Evolutionary conservation across 2,113 vertebrate species (phyloP), one percentile per base, ranked within the genome.

Genomic region (Phainopepla nitens): DNA sequence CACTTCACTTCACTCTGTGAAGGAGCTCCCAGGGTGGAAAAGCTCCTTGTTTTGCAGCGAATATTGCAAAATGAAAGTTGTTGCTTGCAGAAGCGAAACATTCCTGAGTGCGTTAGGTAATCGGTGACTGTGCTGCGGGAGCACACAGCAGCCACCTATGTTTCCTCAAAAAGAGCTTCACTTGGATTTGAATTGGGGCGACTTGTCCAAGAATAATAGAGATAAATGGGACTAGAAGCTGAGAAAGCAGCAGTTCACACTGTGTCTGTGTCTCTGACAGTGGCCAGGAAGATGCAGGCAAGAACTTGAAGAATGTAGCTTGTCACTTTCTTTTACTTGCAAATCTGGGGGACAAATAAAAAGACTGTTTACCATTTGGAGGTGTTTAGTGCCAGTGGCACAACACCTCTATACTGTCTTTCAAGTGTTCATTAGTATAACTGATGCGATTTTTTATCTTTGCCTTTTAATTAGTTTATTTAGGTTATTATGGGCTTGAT

Each of bases 31-130:
- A 15, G 80, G 56, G 36, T 83, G 72, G 68, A 15, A 56, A 87
- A 90, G 18, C 41, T 82, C 27, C 71, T 42, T 28, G 39, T 78
- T 93, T 90, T 56, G 44, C 60, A 13, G 53, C 1, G 54, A 66
- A 50, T 87, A 50, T 87, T 78, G 41, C 51, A 75, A 78, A 90
- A 81, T 47, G 49, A 93, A 91, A 94, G 85, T 75, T 96, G 36
- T 41, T 71, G 36, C 20, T 83, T 90, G 57, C 45, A 16, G 64
- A 51, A 53, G 13, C 23, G 70, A 80, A 72, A 23, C 90, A 65
- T 93, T 95, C 85, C 76, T 35, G 35, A 64, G 64, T 1, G 7
- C 2, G 2, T 78, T 77, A 89, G 92, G 92, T 88, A 94, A 90
- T 68, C 19, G 44, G 51, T 87, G 88, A 5, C 69, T 36, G n/a